Base-by-base conservation (phyloP, 2,888 invertebrate genomes). In the Spicauda simplicius region DNA sequence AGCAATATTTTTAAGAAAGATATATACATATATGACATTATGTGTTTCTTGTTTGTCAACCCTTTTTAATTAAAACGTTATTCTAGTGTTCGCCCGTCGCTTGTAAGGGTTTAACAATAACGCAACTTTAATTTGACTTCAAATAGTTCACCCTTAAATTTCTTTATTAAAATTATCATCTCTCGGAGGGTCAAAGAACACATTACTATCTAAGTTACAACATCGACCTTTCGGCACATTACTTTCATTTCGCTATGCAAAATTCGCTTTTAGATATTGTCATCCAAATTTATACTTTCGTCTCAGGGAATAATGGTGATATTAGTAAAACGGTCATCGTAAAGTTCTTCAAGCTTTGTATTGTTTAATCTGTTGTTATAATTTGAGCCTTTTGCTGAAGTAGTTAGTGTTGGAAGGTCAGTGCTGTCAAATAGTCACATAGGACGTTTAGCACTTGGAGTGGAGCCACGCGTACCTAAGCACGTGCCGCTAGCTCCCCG, bases 401-500 rank as follows among this genome's bases (percentile, higher is more conserved):
- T 0, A 0, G 0, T 33, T 82, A 85, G 59, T 72, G 83, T 76
- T 59, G 63, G 58, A 68, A 76, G 73, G 85, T 69, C 70, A 64
- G 50, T 78, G 68, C 66, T 10, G 41, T 18, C 0, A 50, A 48
- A 16, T 59, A 69, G 69, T 66, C 66, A 48, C 68, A 77, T 84
- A 73, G 16, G 81, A 70, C 79, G 56, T 83, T 83, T 76, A 66
- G 52, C 18, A 10, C 14, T 54, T 58, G 19, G 66, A 64, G 70
- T 67, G 74, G 73, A 74, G 83, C 86, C 88, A 88, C 88, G 91
- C 88, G 89, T 88, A 33, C 33, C 7, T 33, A 86, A 88, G 91
- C 92, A 91, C 93, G 93, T 93, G 92, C 90, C 90, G 80, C 75
- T 74, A 76, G 80, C 88, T 84, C 91, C 92, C 91, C 84, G 91